These are phyloP conservation scores for Chaetodon trifascialis DNA, from an alignment of 2,113 vertebrate genomes.

Conservation along the genomic window DNA sequence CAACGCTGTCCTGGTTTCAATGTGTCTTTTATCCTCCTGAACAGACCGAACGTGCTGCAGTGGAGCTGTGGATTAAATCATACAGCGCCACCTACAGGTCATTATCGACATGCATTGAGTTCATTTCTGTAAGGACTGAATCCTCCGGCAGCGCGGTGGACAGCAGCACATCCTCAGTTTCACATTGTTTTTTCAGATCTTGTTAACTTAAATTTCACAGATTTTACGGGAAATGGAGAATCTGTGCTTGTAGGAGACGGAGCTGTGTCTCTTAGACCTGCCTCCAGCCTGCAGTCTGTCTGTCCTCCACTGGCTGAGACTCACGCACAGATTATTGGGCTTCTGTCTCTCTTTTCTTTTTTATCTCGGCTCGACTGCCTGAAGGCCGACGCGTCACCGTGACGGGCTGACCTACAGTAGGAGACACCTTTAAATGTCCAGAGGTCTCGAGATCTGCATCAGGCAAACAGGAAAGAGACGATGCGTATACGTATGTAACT, in stretches of 20 bases:
- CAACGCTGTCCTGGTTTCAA: too few species aligned
- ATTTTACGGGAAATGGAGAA: background rate
- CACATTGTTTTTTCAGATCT: background rate
- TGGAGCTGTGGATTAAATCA: too few species aligned
- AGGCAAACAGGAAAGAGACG: background rate
- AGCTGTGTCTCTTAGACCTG: background rate
- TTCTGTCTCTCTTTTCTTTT: background rate
- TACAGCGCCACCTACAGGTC: background rate
- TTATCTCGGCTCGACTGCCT: background rate
- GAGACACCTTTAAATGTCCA: slow-evolving; percentile 28
- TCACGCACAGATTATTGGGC: background rate
- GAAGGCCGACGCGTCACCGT: background rate
- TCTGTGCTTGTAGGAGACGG: background rate
- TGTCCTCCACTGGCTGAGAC: background rate
- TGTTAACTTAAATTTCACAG: background rate
- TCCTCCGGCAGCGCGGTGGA: background rate
- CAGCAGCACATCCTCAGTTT: background rate
- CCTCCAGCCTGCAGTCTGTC: background rate
- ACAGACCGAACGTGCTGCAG: too few species aligned
- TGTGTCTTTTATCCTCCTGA: too few species aligned
- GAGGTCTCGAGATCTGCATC: slow-evolving; percentile 15
- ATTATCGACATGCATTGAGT: background rate
- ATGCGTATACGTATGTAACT: background rate
- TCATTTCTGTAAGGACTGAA: background rate
- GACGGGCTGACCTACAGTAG: slow-evolving; percentile 5